These are phyloP conservation scores for Plutomurus gul DNA, from an alignment of 1,140 invertebrate genomes.

Conservation along the genomic window DNA sequence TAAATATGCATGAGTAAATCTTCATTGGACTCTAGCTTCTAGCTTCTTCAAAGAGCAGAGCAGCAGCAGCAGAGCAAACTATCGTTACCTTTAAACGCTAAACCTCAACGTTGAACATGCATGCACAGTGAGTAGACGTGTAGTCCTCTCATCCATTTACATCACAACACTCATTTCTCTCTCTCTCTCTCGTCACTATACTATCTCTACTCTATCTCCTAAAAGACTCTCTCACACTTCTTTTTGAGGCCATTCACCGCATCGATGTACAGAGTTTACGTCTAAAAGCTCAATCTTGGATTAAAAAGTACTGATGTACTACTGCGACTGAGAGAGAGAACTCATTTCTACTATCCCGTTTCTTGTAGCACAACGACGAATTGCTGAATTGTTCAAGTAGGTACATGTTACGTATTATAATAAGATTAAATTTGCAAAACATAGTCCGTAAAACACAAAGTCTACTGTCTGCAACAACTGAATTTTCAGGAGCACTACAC, in stretches of 20 bases:
- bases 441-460: no score
- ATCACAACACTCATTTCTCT: not conserved
- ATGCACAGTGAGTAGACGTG: not conserved
- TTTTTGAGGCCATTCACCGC: conserved; percentile 40
- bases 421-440: no score
- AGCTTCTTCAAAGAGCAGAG: not conserved
- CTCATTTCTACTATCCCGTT: no score
- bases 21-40: not conserved
- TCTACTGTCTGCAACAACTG: no score
- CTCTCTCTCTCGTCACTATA: not conserved
- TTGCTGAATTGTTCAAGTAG: no score
- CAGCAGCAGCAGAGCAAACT: not conserved
- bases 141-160: not conserved
- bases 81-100: not conserved
- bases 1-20: conserved; percentile 40
- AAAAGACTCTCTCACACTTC: conserved; percentile 11
- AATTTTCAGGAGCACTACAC: no score
- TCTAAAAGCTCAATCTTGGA: conserved; percentile 1
- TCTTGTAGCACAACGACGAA: no score
- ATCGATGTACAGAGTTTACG: not conserved
- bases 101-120: not conserved
- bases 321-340: no score
- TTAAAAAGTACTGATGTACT: no score
- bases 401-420: no score
- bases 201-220: not conserved